Base-by-base conservation (phyloP, 2,888 invertebrate species). In the Pollenia labialis region DNA sequence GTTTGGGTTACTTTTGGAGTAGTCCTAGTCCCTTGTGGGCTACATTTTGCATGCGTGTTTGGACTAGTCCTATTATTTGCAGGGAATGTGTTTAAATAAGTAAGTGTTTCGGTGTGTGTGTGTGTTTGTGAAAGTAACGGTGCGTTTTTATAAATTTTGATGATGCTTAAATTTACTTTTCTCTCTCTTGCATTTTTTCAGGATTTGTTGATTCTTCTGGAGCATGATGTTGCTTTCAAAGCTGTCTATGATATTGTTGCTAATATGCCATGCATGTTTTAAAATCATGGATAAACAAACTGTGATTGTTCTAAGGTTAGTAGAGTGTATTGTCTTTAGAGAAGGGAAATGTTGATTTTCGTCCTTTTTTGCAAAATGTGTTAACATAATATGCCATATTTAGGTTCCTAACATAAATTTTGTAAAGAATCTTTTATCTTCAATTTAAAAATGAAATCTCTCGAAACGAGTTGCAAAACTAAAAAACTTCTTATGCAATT, bases 121-220 rank as follows among this genome's bases (percentile, higher is more conserved):
- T 18, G 18, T 23, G 23, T n/a, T 32, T 44, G n/a, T 2, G 18
- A 23, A 48, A 46, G 12, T 81, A 72, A 14, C 60, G 9, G 23
- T n/a, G 14, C 48, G 54, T 40, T 74, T 79, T 82, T 79, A 42
- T 69, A 79, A 79, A 69, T 79, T 82, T 75, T 85, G 81, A 85
- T 85, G 85, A 85, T 82, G 69, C 64, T 79, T 48, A 79, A 81
- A 68, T 77, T 85, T 42, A 72, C 50, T 18, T 62, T 42, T 44
- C 23, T 52, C 23, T 52, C n/a, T 62, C 52, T 60, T 80, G 62
- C 52, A 42, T 52, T 56, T 64, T 64, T 81, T 16, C 16, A 48
- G 81, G 74, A 64, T 66, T 58, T 62, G 14, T 74, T 69, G 16
- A 9, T 62, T 52, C 62, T 62, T 32, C 14, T 23, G 18, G 32